Conservation (phyloP, 2,113 vertebrate genomes). For the Callospermophilus lateralis region DNA sequence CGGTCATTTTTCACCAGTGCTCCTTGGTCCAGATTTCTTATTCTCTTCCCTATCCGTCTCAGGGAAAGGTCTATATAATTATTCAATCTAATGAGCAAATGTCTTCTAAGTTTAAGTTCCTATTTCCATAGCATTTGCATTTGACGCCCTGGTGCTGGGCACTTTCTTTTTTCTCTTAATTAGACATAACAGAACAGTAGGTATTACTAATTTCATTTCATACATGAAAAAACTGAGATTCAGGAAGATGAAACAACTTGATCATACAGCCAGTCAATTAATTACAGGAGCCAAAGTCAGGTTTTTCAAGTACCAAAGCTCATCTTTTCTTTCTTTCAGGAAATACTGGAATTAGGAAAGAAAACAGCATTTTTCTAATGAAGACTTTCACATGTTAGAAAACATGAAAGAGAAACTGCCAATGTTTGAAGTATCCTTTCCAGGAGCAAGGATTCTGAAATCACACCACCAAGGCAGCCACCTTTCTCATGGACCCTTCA, state of each 20-base stretch:
- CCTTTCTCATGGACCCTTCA: neutral
- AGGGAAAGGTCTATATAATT: neutral
- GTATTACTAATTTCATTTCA: slow-evolving; percentile 12
- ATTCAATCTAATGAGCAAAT: neutral
- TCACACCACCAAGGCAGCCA: neutral
- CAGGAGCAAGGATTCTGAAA: neutral
- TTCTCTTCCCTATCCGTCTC: neutral
- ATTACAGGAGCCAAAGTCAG: slow-evolving; percentile 4
- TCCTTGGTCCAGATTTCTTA: neutral
- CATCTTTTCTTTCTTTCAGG: slow-evolving; percentile 28
- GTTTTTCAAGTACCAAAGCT: neutral
- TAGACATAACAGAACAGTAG: neutral
- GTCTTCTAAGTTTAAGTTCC: neutral
- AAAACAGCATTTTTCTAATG: neutral
- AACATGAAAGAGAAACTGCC: neutral
- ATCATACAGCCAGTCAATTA: neutral
- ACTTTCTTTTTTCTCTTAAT: neutral
- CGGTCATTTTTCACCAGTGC: neutral
- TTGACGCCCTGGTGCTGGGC: neutral
- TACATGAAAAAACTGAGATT: slow-evolving; percentile 4
- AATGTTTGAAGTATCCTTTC: neutral
- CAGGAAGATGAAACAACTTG: slow-evolving; percentile 44
- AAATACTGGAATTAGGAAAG: neutral
- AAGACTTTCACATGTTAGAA: neutral
- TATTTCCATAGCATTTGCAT: neutral